Percentiles rank a stretch among this genome's conserved stretches.
These are phyloP conservation scores for Archocentrus centrarchus DNA, from an alignment of 2,113 vertebrate species.

Conservation along the genomic window DNA sequence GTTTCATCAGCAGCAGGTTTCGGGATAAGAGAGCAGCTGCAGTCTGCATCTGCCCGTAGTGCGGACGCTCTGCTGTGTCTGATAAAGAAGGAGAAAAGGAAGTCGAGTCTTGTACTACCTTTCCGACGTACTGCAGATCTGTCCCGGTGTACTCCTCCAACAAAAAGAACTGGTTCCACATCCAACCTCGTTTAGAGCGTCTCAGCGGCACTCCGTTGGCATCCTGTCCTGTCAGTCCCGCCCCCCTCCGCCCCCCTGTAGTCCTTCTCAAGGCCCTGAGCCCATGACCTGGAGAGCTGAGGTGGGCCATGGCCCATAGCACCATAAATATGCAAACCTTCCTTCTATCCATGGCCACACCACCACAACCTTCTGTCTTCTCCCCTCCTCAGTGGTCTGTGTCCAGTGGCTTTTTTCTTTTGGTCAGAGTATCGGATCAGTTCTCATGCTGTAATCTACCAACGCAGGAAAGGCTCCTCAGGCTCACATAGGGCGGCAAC, in stretches of 20 bases:
- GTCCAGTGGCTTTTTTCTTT: slow-evolving; percentile 28
- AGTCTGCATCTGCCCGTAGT: not conserved
- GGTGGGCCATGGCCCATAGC: slow-evolving; percentile 79
- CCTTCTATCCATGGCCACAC: slow-evolving; percentile 62
- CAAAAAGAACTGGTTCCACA: slow-evolving; percentile 99
- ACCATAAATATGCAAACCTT: slow-evolving; percentile 52
- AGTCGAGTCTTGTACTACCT: slow-evolving; percentile 80
- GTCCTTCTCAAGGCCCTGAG: slow-evolving; percentile 86
- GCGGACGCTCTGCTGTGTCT: not conserved
- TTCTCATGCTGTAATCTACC: slow-evolving; percentile 63
- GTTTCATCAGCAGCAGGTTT: slow-evolving; percentile 9
- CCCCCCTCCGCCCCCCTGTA: slow-evolving; percentile 80
- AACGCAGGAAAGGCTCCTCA: slow-evolving; percentile 38
- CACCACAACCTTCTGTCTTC: slow-evolving; percentile 28
- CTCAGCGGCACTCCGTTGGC: slow-evolving; percentile 80
- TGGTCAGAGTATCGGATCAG: slow-evolving; percentile 58
- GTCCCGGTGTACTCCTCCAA: slow-evolving; percentile 95
- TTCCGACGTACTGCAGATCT: slow-evolving; percentile 95
- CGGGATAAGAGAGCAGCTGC: not conserved
- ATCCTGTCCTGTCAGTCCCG: slow-evolving; percentile 60
- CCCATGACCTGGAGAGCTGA: slow-evolving; percentile 81
- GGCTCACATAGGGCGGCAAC: slow-evolving; percentile 30
- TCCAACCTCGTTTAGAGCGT: slow-evolving; percentile 96
- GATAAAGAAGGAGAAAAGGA: not conserved
- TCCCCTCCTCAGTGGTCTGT: slow-evolving; percentile 42